These are phyloP conservation scores for Drosophila villosipedis DNA, from an alignment of 2,888 invertebrate genomes.

Conservation along the genomic window DNA sequence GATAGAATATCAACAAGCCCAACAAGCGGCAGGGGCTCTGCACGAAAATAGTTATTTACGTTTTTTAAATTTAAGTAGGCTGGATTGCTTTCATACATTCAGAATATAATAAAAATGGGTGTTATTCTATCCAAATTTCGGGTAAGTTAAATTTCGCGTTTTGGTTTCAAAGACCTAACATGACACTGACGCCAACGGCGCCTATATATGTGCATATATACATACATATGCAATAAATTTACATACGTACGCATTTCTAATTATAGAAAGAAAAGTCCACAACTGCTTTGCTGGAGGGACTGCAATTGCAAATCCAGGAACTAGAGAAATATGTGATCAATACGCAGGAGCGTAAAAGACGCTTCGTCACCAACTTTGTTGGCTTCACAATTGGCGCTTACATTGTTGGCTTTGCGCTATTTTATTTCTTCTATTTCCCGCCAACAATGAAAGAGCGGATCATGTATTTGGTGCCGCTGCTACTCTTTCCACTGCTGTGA, in stretches of 20 bases:
- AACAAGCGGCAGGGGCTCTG: constrained; percentile 48
- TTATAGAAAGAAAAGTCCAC: constrained; percentile 86
- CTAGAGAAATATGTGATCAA: constrained; percentile 92
- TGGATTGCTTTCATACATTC: constrained; percentile 23
- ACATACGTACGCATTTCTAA: constrained; percentile 69
- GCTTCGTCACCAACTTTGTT: constrained; percentile 92
- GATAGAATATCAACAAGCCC: constrained; percentile 45
- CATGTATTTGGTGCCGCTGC: constrained; percentile 91
- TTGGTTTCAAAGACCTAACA: background rate
- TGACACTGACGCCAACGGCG: constrained; percentile 31
- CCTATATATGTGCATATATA: constrained; percentile 12
- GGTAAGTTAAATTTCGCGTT: constrained; percentile 86
- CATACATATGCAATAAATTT: constrained; percentile 35
- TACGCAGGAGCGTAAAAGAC: constrained; percentile 93
- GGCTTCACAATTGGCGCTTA: constrained; percentile 90
- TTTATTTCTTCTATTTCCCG: constrained; percentile 93
- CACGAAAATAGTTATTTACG: constrained; percentile 52
- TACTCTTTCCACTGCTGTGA: constrained; percentile 94
- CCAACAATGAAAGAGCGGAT: constrained; percentile 90
- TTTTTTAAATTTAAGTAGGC: constrained; percentile 60
- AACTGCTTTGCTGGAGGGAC: constrained; percentile 87
- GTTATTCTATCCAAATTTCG: constrained; percentile 89
- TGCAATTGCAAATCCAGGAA: constrained; percentile 92
- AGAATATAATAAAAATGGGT: constrained; percentile 86
- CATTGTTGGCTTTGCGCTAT: constrained; percentile 89